These are phyloP conservation scores for Tragelaphus oryx DNA, from an alignment of 2,797 vertebrate genomes.

Conservation along the genomic window DNA sequence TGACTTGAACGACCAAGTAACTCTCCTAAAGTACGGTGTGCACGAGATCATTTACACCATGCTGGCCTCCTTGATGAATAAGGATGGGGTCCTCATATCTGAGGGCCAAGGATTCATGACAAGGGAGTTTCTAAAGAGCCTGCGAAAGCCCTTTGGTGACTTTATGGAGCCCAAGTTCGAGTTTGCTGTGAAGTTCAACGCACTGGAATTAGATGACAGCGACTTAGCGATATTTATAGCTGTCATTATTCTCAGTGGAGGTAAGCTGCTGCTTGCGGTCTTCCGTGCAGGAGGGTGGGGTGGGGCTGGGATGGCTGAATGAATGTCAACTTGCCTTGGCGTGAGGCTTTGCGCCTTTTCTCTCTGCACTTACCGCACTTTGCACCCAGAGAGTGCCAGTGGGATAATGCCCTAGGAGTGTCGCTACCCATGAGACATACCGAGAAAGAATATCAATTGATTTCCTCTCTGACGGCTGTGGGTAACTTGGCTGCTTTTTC, in stretches of 20 bases:
- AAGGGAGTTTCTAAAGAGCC: constrained; percentile 96
- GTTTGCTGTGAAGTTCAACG: constrained; percentile 98
- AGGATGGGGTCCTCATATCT: constrained; percentile 95
- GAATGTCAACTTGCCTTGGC: background rate
- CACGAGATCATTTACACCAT: constrained; percentile 97
- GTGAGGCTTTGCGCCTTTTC: background rate
- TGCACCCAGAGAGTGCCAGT: background rate
- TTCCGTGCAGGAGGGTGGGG: background rate
- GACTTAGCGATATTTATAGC: constrained; percentile 98
- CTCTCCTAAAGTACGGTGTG: constrained; percentile 96
- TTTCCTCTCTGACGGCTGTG: background rate
- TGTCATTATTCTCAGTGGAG: constrained; percentile 99
- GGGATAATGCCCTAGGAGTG: background rate
- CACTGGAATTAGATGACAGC: constrained; percentile 95
- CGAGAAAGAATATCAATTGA: background rate
- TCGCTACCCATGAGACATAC: background rate
- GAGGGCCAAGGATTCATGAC: constrained; percentile 99
- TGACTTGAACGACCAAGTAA: constrained; percentile 97
- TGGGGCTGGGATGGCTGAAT: background rate
- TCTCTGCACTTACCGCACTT: background rate
- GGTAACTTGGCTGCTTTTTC: background rate
- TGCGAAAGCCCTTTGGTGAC: constrained; percentile 95
- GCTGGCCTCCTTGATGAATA: constrained; percentile 98
- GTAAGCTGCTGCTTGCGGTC: constrained; percentile 80
- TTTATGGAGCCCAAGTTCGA: constrained; percentile 99